Evolutionary conservation across 2,113 vertebrate genomes (phyloP), one percentile per base, ranked within the genome.

Genomic region (Pedionomus torquatus): DNA sequence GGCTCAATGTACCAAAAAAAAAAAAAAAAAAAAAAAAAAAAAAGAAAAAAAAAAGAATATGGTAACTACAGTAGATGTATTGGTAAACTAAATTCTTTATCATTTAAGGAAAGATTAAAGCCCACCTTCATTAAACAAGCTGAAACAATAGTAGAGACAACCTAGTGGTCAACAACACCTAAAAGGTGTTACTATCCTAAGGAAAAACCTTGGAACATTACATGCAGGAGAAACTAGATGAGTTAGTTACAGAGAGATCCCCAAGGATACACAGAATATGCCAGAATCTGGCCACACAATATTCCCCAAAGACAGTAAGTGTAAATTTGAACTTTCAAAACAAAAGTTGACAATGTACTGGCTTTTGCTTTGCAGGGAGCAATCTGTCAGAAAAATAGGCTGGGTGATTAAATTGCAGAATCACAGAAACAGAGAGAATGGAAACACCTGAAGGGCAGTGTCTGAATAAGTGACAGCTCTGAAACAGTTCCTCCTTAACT

Each of bases 321-420:
- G 39, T 51, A 83, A 90, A 64, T 64, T 65, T 55, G 51, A 87
- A 77, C 75, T 70, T 92, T 86, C 25, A 74, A 48, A 88, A 76
- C 48, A 19, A 28, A 76, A 81, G 49, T 13, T 95, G 83, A 65
- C 89, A 83, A 49, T 15, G 49, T 28, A 23, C 31, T 80, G 63
- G 76, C 31, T 78, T 86, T 77, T 81, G 60, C 35, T 94, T 88
- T 75, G 28, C 61, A 78, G 64, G 63, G 64, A 90, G 20, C 20
- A 72, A 65, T 69, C 57, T 83, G 41, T 70, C 86, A 89, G 58
- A 80, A 81, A 90, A 90, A 57, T 18, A 23, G 51, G 30, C 28
- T 61, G 35, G 13, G 28, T 61, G 46, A 92, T 86, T 90, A 54
- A 65, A 46, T 16, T 44, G 68, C 35, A 75, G 83, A 90, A 81